These are phyloP conservation scores for Vespertilio murinus DNA, from an alignment of 2,797 vertebrate species.

Conservation along the genomic window DNA sequence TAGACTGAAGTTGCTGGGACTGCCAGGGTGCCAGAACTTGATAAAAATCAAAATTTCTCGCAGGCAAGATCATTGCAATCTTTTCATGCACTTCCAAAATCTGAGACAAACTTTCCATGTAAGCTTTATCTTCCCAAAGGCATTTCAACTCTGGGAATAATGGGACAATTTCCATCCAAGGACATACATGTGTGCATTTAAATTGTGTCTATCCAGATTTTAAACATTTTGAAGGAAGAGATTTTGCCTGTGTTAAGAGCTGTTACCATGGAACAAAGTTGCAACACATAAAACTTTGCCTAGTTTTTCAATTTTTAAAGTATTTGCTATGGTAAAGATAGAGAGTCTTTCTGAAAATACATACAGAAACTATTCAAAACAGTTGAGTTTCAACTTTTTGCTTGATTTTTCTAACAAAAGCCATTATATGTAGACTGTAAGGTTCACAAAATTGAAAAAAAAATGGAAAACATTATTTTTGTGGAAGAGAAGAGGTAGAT, in stretches of 20 bases:
- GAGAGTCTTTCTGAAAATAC: not conserved
- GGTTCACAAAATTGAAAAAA: not conserved
- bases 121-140: conserved; percentile 13
- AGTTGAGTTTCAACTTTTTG: conserved; percentile 10
- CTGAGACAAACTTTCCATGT: not conserved
- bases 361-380: not conserved
- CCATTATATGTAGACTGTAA: not conserved
- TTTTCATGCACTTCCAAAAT: not conserved
- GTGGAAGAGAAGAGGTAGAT: not conserved
- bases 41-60: not conserved
- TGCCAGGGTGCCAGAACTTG: not conserved
- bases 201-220: not conserved
- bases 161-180: not conserved
- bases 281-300: not conserved
- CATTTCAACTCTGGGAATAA: not conserved
- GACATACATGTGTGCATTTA: not conserved
- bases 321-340: not conserved
- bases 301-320: not conserved
- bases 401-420: not conserved
- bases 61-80: not conserved
- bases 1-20: not conserved
- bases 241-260: not conserved
- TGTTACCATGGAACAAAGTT: not conserved
- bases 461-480: not conserved
- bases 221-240: not conserved